Conservation (phyloP, 2,113 vertebrate species). For the Neolamprologus cancellatus region DNA sequence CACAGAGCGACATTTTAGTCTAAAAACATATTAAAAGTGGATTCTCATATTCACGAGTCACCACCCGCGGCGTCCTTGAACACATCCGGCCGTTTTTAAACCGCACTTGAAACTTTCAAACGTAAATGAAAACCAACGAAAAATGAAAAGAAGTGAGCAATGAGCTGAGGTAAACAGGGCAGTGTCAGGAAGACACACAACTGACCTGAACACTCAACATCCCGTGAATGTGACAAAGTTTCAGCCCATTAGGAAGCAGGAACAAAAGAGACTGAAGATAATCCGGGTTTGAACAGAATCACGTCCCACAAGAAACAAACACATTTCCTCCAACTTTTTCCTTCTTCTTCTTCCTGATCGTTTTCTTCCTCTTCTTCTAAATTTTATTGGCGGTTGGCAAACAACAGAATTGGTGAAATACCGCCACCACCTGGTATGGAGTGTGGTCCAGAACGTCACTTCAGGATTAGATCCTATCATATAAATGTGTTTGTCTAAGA, state of each 20-base stretch:
- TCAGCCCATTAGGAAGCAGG: background rate
- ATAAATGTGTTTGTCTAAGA: background rate
- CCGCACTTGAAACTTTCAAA: background rate
- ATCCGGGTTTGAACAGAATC: background rate
- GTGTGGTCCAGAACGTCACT: background rate
- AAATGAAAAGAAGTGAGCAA: background rate
- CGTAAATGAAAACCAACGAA: background rate
- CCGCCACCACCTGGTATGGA: background rate
- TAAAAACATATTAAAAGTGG: background rate
- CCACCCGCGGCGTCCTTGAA: background rate
- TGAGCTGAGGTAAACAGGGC: background rate
- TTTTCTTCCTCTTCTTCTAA: rapidly evolving
- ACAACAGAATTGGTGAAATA: background rate
- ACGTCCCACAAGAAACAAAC: rapidly evolving
- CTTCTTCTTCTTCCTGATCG: rapidly evolving
- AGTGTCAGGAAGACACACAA: rapidly evolving
- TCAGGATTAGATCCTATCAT: rapidly evolving
- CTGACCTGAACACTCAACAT: background rate
- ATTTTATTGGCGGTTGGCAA: rapidly evolving
- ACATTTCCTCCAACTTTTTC: rapidly evolving
- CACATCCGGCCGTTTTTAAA: rapidly evolving
- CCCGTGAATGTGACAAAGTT: background rate
- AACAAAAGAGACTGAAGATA: background rate
- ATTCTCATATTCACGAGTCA: background rate
- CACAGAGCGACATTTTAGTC: rapidly evolving